These are phyloP conservation scores for Tenualosa thibaudeaui DNA, from an alignment of 2,797 vertebrate genomes.

Conservation along the genomic window DNA sequence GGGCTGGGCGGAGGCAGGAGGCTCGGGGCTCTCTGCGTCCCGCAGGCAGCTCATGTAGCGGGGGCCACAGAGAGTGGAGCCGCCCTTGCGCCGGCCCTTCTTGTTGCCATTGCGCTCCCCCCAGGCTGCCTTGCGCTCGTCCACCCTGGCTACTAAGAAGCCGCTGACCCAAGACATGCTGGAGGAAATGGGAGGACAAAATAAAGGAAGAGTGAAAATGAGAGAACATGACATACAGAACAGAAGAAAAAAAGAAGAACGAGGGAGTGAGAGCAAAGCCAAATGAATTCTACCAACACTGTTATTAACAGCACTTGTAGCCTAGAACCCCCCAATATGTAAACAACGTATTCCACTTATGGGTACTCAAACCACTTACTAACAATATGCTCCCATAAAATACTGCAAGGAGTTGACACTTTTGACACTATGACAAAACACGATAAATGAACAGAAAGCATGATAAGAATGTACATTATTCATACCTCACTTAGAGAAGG, in stretches of 20 bases:
- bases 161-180: constrained; percentile 98
- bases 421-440: not conserved
- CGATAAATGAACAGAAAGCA: not conserved
- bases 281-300: not conserved
- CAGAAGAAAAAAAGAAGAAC: not conserved
- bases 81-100: constrained; percentile 79
- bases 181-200: not conserved
- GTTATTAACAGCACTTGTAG: too few species aligned
- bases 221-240: not conserved
- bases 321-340: too few species aligned
- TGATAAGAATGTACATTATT: too few species aligned
- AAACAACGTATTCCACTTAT: not conserved
- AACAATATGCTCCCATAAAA: not conserved
- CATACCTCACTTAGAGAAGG: too few species aligned
- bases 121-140: constrained; percentile 92
- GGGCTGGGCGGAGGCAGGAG: constrained; percentile 63
- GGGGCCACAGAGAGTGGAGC: constrained; percentile 82
- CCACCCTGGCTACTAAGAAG: constrained; percentile 88
- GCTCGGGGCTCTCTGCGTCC: constrained; percentile 80
- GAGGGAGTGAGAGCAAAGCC: not conserved
- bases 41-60: constrained; percentile 96
- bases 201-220: not conserved
- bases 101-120: constrained; percentile 94
- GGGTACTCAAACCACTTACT: not conserved
- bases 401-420: not conserved